Conservation (phyloP, 2,113 vertebrate species). For the Aplodontia rufa region DNA sequence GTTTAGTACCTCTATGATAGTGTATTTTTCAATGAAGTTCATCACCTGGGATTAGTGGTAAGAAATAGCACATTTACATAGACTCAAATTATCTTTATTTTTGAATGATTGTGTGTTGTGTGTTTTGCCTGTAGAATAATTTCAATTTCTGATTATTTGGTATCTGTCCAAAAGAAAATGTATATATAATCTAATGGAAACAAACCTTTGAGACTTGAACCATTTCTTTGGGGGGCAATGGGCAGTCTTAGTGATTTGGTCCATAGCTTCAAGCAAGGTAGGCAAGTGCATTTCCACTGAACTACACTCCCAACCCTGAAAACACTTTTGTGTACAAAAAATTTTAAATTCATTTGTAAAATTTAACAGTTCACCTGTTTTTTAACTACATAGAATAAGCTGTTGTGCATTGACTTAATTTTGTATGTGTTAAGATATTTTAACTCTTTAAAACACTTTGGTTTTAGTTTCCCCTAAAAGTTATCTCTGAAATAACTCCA, state of each 20-base stretch:
- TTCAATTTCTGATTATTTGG: constrained; percentile 3
- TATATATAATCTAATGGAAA: background rate
- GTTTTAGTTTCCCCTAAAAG: constrained; percentile 7
- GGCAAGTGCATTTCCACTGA: background rate
- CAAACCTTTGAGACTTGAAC: background rate
- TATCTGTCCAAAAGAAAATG: background rate
- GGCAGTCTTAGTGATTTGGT: too few species aligned
- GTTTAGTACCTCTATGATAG: background rate
- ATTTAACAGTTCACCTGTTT: background rate
- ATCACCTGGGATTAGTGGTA: background rate
- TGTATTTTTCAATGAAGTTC: background rate
- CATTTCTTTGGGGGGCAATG: background rate
- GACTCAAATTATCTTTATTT: background rate
- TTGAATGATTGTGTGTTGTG: background rate
- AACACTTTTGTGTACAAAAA: background rate
- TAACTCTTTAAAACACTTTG: background rate
- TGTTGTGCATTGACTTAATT: background rate
- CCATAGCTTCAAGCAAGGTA: background rate
- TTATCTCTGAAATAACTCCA: background rate
- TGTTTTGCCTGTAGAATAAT: background rate
- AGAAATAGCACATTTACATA: background rate
- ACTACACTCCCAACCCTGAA: background rate
- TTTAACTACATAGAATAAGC: background rate
- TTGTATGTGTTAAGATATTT: constrained; percentile 22
- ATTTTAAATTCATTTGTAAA: constrained; percentile 35